phyloP scores from a whole-genome alignment of 2,113 vertebrate species.

The Puntigrus tetrazona region DNA sequence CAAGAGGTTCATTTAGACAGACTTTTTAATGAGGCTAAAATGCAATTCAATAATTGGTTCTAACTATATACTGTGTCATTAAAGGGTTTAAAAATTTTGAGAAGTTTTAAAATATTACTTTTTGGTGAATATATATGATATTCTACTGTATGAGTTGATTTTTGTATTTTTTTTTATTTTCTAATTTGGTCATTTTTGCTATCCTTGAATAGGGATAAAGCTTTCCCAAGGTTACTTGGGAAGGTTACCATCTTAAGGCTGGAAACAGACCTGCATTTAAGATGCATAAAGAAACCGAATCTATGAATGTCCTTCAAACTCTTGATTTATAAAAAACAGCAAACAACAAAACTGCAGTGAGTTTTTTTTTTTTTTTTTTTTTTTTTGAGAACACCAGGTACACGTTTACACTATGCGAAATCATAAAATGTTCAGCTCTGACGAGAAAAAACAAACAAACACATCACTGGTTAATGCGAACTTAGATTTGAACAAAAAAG shows the following conservation, averaged over 20 bases:
- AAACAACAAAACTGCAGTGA: background rate
- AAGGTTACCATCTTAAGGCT: background rate
- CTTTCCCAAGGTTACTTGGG: no score
- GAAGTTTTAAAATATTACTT: background rate
- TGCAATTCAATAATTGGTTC: background rate
- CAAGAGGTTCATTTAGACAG: background rate
- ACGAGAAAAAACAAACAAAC: background rate
- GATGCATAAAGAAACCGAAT: background rate
- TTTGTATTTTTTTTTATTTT: no score
- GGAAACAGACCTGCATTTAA: background rate
- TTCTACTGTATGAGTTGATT: background rate
- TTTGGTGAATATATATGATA: no score
- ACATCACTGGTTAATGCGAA: background rate
- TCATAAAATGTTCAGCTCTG: background rate
- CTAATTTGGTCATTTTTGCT: background rate
- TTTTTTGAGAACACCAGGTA: background rate
- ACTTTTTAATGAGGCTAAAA: background rate
- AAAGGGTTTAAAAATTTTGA: no score
- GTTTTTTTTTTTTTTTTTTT: no score
- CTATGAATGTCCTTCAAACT: background rate
- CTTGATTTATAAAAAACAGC: background rate
- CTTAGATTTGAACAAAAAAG: slow-evolving; percentile 43
- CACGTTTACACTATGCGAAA: background rate
- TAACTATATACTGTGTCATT: background rate
- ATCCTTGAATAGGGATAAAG: background rate